Evolutionary conservation across 2,888 invertebrate genomes (phyloP).

Genomic region (Andrena bucephala): DNA sequence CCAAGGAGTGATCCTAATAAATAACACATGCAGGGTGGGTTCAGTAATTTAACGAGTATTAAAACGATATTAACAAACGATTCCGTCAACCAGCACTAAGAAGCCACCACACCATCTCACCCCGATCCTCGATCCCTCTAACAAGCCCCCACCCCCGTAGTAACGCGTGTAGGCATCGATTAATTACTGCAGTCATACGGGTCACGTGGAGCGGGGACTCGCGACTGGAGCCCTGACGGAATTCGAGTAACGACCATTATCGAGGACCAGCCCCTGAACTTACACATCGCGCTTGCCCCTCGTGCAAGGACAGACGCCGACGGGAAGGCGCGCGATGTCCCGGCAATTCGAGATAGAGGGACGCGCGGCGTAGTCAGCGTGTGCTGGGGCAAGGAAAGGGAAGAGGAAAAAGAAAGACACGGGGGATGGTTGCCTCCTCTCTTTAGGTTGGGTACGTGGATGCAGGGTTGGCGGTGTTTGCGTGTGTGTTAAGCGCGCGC

Average conservation of each 20-base stretch:
- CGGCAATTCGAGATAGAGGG: constrained; percentile 56
- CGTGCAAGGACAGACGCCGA: constrained; percentile 39
- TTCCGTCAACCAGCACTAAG: no score
- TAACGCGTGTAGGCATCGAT: constrained; percentile 23
- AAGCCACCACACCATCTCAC: no score
- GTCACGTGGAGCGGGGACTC: not conserved
- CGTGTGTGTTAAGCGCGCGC: constrained; percentile 43
- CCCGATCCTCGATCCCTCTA: no score
- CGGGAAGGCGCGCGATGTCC: constrained; percentile 48
- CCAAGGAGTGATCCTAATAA: no score
- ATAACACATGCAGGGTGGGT: no score
- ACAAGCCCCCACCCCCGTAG: not conserved
- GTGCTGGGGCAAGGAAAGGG: constrained; percentile 22
- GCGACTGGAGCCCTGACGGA: constrained; percentile 16
- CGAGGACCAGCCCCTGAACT: constrained; percentile 49
- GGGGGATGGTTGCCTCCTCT: constrained; percentile 53
- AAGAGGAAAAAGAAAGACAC: constrained; percentile 49
- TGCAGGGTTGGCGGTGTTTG: constrained; percentile 28
- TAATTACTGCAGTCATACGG: constrained; percentile 17
- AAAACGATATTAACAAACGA: no score
- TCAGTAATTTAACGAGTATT: no score
- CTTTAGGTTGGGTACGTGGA: constrained; percentile 45
- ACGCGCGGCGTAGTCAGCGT: constrained; percentile 55
- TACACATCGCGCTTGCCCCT: constrained; percentile 51
- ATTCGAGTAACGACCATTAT: constrained; percentile 58